Evolutionary conservation across 2,113 vertebrate genomes (phyloP), one percentile per base, ranked within the genome.

Genomic region (Climacteris rufus): DNA sequence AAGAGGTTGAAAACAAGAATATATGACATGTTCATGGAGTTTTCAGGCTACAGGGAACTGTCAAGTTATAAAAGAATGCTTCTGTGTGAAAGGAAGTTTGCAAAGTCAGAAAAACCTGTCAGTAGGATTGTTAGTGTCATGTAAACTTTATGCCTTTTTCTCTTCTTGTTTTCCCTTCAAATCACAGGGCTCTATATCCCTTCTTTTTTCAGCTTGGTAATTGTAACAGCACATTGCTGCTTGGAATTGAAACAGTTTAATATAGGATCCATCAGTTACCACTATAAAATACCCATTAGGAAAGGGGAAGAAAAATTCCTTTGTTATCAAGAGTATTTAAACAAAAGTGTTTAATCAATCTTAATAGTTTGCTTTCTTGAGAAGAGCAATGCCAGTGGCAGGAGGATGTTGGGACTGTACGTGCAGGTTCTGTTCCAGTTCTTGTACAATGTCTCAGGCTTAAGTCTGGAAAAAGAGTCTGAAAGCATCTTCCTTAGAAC

Each of bases 271-370:
- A 72, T 97, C 94, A 92, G 88, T 94, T 97, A 93, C 95, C 95
- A 97, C 77, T 63, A 70, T 97, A 95, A 98, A 98, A 97, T 30
- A 37, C 16, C 27, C 47, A n/a, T 91, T 69, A 81, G 61, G 25
- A 91, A 44, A 81, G 88, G 91, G 89, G 83, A 97, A 97, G 92
- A 97, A 97, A 75, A 83, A 90, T 59, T 17, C 45, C 93, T 97
- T 98, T 97, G 92, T 98, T 98, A 96, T 97, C 93, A 94, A 91
- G 93, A 96, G 86, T 97, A 92, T 97, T 98, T 97, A 96, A 96
- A 94, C 83, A 95, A 95, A 97, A 96, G 89, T 97, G 86, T 97
- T 98, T 96, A 96, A 98, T 98, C 96, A 97, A n/a, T 91, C 90
- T 88, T 86, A 95, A 87, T 97, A 52, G 70, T 96, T 98, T 97